Percentiles rank a stretch among this genome's conserved stretches.
These are phyloP conservation scores for Drosophila saltans DNA, from an alignment of 1,140 invertebrate species.

Conservation along the genomic window DNA sequence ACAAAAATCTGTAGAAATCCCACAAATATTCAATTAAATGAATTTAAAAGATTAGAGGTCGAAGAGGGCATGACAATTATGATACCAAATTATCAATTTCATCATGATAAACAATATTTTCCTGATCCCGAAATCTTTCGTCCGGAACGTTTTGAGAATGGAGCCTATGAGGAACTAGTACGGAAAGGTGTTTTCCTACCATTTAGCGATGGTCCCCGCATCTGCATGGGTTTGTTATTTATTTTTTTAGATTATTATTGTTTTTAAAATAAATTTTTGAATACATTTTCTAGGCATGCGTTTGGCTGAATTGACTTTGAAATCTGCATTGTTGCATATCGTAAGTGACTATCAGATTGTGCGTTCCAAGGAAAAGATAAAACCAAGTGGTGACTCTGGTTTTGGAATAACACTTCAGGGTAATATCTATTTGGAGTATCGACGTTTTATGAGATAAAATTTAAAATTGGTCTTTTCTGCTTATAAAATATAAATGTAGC, in stretches of 20 bases:
- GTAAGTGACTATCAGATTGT: conserved; percentile 62
- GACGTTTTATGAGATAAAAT: conserved; percentile 42
- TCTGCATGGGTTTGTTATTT: conserved; percentile 65
- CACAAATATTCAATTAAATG: conserved; percentile 50
- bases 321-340: conserved; percentile 59
- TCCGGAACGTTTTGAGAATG: conserved; percentile 86
- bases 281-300: conserved; percentile 35
- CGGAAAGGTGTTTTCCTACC: conserved; percentile 63
- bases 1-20: conserved; percentile 67
- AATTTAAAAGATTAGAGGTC: conserved; percentile 39
- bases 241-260: background rate
- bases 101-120: conserved; percentile 87
- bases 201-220: conserved; percentile 76
- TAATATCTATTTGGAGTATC: conserved; percentile 58
- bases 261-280: background rate
- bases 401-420: conserved; percentile 64
- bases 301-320: conserved; percentile 57
- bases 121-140: conserved; percentile 88
- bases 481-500: background rate
- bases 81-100: conserved; percentile 85
- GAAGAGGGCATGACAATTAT: conserved; percentile 84
- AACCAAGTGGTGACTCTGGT: conserved; percentile 47
- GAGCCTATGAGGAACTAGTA: conserved; percentile 50
- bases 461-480: no score
- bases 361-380: conserved; percentile 21